These are phyloP conservation scores for Dinocampus coccinellae DNA, from an alignment of 2,888 invertebrate genomes.

Conservation along the genomic window DNA sequence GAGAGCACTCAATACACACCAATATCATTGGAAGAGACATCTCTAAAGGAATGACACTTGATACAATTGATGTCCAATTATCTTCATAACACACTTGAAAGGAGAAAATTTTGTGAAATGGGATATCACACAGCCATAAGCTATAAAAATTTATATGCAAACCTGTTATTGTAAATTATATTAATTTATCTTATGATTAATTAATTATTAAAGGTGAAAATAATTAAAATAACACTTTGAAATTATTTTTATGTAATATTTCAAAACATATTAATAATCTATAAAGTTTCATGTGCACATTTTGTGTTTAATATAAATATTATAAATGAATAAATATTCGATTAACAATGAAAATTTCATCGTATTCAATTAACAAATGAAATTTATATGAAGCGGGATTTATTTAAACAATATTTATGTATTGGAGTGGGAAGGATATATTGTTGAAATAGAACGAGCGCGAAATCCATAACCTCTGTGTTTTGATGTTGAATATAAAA, in stretches of 20 bases:
- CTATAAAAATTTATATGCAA: conserved; percentile 1
- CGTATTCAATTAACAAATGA: background rate
- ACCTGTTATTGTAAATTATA: background rate
- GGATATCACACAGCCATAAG: conserved; percentile 19
- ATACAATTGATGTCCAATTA: conserved; percentile 19
- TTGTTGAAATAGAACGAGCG: conserved; percentile 25
- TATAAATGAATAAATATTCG: too few relatives aligned
- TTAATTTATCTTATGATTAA: background rate
- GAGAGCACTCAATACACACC: conserved; percentile 29
- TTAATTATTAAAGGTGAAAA: background rate
- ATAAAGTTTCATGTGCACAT: too few relatives aligned
- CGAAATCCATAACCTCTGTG: conserved; percentile 30
- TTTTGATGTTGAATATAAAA: too few relatives aligned
- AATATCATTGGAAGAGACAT: conserved; percentile 40
- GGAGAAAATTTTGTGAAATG: conserved; percentile 14
- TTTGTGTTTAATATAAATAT: too few relatives aligned
- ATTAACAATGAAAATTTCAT: too few relatives aligned
- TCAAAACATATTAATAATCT: too few relatives aligned
- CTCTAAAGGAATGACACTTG: conserved; percentile 24
- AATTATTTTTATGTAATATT: background rate
- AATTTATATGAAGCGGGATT: background rate
- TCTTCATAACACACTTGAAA: conserved; percentile 39
- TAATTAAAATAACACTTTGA: background rate
- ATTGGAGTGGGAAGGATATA: background rate
- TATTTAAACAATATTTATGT: background rate